Base-by-base conservation (phyloP, 2,888 invertebrate genomes). In the Ectemnius continuus region DNA sequence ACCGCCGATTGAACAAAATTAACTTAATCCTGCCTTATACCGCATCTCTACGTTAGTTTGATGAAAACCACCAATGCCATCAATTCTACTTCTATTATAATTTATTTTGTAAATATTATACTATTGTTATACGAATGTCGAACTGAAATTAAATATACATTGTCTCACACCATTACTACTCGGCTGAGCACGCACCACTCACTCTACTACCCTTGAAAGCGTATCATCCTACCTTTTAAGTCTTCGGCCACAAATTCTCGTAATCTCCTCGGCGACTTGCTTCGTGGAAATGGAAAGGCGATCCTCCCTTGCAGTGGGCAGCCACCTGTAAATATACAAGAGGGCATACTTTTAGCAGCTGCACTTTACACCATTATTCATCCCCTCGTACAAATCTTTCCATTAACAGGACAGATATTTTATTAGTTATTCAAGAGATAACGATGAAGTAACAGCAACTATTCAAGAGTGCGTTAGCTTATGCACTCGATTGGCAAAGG, bases 41-140 rank as follows among this genome's bases (percentile, higher is more conserved):
- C 3, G 52, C 52, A 52, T 52, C 52, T 52, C 16, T 16, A 52
- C 16, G 14, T 79, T 84, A 84, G 86, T 83, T 76, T 78, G 79
- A 75, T 81, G 70, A 85, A 84, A 36, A 36, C 36, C 36, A 36
- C 79, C 83, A 75, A 81, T 79, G 70, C 71, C 74, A 83, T 76
- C 79, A 71, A 83, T 36, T 82, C 77, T 80, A 81, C 82, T 76
- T 88, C 83, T 87, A 87, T 75, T 83, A 84, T 89, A 88, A 89
- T 89, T 89, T 89, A 89, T 89, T 89, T 89, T 89, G 89, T 89
- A 89, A 89, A 89, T 89, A 89, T 86, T 88, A 88, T 86, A 88
- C 85, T 86, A 86, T 89, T 88, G 86, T 89, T 89, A 88, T 88
- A 89, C 87, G 79, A 85, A 16, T 84, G 83, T 86, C 86, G 87